These are phyloP conservation scores for Parochlus steinenii DNA, from an alignment of 2,888 invertebrate species.

Conservation along the genomic window DNA sequence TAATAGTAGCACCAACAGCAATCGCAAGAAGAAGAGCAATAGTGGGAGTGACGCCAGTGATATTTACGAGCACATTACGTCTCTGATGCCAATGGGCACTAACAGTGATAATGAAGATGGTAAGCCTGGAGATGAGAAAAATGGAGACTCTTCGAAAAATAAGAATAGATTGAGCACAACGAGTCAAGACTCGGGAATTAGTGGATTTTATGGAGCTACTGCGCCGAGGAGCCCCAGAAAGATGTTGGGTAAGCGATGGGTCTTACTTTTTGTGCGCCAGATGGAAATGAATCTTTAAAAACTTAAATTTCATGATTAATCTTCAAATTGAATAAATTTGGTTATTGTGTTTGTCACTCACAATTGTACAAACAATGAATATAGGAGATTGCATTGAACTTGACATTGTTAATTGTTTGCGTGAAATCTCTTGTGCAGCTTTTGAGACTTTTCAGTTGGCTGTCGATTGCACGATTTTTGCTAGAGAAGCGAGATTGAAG, in stretches of 20 bases:
- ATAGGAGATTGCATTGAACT: too few relatives aligned
- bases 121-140: conserved; percentile 9
- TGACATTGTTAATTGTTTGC: too few relatives aligned
- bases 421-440: too few relatives aligned
- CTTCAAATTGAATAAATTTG: too few relatives aligned
- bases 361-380: too few relatives aligned
- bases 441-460: too few relatives aligned
- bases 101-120: conserved; percentile 1
- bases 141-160: conserved; percentile 19
- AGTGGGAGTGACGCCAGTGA: neutral
- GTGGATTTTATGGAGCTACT: conserved; percentile 53
- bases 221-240: conserved; percentile 47
- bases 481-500: too few relatives aligned
- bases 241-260: conserved; percentile 32
- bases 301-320: too few relatives aligned
- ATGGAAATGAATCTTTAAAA: too few relatives aligned
- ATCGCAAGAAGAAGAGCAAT: neutral
- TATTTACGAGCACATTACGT: conserved; percentile 1
- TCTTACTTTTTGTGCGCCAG: too few relatives aligned
- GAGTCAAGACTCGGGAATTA: conserved; percentile 73
- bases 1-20: conserved; percentile 10
- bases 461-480: too few relatives aligned
- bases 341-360: too few relatives aligned
- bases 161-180: conserved; percentile 47
- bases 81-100: conserved; percentile 5